phyloP scores from a whole-genome alignment of 2,113 vertebrate genomes.

The Lota lota region DNA sequence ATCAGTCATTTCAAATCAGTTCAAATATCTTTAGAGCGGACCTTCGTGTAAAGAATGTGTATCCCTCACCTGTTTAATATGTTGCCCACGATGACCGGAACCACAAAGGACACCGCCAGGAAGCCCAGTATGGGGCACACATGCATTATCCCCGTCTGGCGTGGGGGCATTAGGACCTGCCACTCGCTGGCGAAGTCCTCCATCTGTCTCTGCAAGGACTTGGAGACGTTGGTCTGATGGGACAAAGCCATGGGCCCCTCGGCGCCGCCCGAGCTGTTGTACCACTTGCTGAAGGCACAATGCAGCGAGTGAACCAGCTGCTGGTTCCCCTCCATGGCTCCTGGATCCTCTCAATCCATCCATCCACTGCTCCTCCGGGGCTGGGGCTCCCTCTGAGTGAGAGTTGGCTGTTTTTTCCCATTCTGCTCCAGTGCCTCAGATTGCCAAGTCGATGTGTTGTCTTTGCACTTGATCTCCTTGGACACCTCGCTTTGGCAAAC shows the following conservation, averaged over 20 bases:
- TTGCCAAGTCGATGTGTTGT: constrained; percentile 23
- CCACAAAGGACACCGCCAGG: constrained; percentile 55
- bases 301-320: constrained; percentile 29
- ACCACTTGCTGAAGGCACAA: constrained; percentile 47
- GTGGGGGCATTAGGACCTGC: constrained; percentile 43
- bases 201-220: constrained; percentile 11
- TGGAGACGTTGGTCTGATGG: constrained; percentile 19
- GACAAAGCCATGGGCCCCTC: constrained; percentile 41
- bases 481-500: constrained; percentile 51
- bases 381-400: constrained; percentile 5
- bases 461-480: constrained; percentile 29
- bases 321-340: constrained; percentile 19
- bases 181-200: constrained; percentile 60
- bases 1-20: too few species aligned
- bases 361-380: constrained; percentile 11
- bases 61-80: constrained; percentile 63
- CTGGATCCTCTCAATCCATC: neutral
- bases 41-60: neutral
- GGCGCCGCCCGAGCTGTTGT: constrained; percentile 48
- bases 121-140: constrained; percentile 70
- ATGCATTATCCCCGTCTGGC: constrained; percentile 61
- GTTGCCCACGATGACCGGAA: constrained; percentile 70
- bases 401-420: neutral
- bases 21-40: too few species aligned
- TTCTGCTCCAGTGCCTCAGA: neutral